These are phyloP conservation scores for Pygocentrus nattereri DNA, from an alignment of 2,797 vertebrate species.

Conservation along the genomic window DNA sequence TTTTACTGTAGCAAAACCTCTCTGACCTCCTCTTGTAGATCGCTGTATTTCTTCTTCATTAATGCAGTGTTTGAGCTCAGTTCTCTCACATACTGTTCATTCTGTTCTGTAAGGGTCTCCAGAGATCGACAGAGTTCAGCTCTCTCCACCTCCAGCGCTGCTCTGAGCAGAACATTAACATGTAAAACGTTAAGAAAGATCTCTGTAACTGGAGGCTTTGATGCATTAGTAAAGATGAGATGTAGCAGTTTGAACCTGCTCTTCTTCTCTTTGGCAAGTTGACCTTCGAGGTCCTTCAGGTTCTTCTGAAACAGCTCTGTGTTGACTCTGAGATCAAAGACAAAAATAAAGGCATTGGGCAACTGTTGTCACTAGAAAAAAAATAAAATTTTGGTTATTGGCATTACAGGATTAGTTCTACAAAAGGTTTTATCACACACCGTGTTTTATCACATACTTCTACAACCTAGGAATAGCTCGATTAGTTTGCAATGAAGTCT, in stretches of 20 bases:
- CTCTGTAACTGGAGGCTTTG: neutral
- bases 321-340: constrained; percentile 51
- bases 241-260: constrained; percentile 25
- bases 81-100: constrained; percentile 60
- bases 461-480: too few species aligned
- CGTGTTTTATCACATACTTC: too few species aligned
- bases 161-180: constrained; percentile 29
- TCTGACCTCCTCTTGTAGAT: constrained; percentile 65
- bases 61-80: constrained; percentile 50
- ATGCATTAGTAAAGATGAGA: neutral
- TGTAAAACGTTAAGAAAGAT: neutral
- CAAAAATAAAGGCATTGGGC: neutral
- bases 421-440: too few species aligned
- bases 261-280: constrained; percentile 55
- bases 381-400: neutral
- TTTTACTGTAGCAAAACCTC: neutral
- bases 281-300: constrained; percentile 54
- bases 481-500: too few species aligned
- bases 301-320: constrained; percentile 57
- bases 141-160: constrained; percentile 57
- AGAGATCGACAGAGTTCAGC: constrained; percentile 40
- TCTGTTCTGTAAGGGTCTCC: constrained; percentile 53
- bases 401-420: too few species aligned
- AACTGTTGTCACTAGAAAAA: neutral
- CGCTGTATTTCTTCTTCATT: constrained; percentile 52